These are phyloP conservation scores for Helicoverpa assulta DNA, from an alignment of 2,888 invertebrate genomes.

Conservation along the genomic window DNA sequence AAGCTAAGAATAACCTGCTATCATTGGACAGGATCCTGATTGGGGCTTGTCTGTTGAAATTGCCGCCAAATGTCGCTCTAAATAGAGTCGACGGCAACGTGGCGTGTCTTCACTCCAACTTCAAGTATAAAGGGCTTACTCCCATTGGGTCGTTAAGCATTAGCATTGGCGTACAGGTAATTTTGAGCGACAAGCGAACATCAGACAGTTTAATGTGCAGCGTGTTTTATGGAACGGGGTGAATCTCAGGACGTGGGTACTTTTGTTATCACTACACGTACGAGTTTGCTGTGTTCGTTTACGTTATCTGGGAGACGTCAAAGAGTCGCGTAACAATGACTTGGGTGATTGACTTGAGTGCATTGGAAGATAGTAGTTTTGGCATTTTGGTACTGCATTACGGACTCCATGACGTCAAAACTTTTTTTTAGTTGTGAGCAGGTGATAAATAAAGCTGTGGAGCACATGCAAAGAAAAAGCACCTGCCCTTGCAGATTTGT, in stretches of 20 bases:
- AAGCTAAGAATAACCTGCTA: constrained; percentile 56
- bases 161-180: constrained; percentile 53
- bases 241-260: constrained; percentile 16
- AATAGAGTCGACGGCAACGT: constrained; percentile 43
- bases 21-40: constrained; percentile 57
- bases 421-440: background rate
- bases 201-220: constrained; percentile 38
- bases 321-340: constrained; percentile 17
- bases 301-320: constrained; percentile 39
- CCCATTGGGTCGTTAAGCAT: constrained; percentile 52
- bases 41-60: constrained; percentile 45
- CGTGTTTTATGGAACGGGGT: constrained; percentile 28
- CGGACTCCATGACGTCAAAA: background rate
- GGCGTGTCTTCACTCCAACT: constrained; percentile 38
- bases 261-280: constrained; percentile 34
- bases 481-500: constrained; percentile 17
- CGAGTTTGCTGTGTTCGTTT: constrained; percentile 23
- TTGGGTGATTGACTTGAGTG: constrained; percentile 25
- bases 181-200: constrained; percentile 42
- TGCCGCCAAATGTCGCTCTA: constrained; percentile 53
- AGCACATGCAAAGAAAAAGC: background rate
- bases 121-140: constrained; percentile 53
- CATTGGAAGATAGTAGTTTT: constrained; percentile 2
- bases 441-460: constrained; percentile 2
- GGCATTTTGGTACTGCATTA: background rate